Base-by-base conservation (phyloP, 1,140 invertebrate species). In the Leucophenga varia region DNA sequence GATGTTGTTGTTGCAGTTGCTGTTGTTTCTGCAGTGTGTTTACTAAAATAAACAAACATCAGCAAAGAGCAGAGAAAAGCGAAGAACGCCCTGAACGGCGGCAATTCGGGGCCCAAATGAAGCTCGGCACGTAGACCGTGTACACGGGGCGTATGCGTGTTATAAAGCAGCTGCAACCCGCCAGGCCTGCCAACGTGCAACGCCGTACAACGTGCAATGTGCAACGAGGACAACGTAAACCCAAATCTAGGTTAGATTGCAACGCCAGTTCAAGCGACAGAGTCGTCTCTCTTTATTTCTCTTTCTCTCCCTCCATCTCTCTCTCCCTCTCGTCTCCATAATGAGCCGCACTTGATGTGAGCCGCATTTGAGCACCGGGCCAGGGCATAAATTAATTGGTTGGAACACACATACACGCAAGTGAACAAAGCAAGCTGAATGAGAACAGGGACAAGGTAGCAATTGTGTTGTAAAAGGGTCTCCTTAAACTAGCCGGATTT, bases 201-300 rank as follows among this genome's bases (percentile, higher is more conserved):
- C n/a, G n/a, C n/a, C n/a, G n/a, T n/a, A n/a, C n/a, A n/a, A 49
- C 17, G 12, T 31, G 21, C 32, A 10, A n/a, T n/a, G n/a, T 25
- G 37, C 49, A 44, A 49, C 34, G 34, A 32, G 49, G 49, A 31
- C 50, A 52, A 48, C 31, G 28, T 12, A 38, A 20, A n/a, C 9
- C 35, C 13, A 43, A 61, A 57, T 54, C 36, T 57, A 52, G 58
- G 57, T 60, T 57, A 61, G 44, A 49, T 50, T 49, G 45, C 47
- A 21, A n/a, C n/a, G n/a, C 16, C 42, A 34, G 22, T 39, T 47
- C 22, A 52, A 30, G 25, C 39, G 18, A 38, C 22, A n/a, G n/a
- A n/a, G n/a, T 17, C 7, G 7, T 17, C 34, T 30, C n/a, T 30
- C n/a, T n/a, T 30, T n/a, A 8, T 36, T 36, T n/a, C 34, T 36